Percentiles rank a stretch among this genome's conserved stretches.
These are phyloP conservation scores for Cydia fagiglandana DNA, from an alignment of 1,140 invertebrate genomes.

Conservation along the genomic window DNA sequence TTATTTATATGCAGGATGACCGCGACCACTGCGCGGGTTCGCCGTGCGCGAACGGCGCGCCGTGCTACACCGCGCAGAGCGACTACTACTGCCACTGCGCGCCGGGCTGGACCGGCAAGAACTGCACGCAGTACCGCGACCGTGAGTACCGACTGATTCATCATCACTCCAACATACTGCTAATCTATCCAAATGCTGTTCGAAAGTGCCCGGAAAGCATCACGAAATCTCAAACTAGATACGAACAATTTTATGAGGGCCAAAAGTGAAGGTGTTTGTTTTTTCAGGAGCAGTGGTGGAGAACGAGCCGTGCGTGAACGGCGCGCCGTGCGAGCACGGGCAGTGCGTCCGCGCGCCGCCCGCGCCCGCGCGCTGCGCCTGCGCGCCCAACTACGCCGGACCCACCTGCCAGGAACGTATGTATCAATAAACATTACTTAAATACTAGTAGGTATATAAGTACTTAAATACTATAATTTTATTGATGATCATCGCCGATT, in stretches of 20 bases:
- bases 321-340: conserved; percentile 80
- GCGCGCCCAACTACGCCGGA: conserved; percentile 87
- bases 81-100: conserved; percentile 96
- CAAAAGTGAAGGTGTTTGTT: conserved; percentile 23
- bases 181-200: conserved; percentile 65
- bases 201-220: too few relatives aligned
- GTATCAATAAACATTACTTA: not conserved
- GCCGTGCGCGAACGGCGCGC: conserved; percentile 88
- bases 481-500: too few relatives aligned
- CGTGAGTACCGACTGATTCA: conserved; percentile 44
- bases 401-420: conserved; percentile 81
- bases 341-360: conserved; percentile 82
- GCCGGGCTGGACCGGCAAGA: conserved; percentile 91
- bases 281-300: conserved; percentile 83
- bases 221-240: too few relatives aligned
- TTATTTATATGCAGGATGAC: conserved; percentile 82
- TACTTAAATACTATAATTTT: too few relatives aligned
- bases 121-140: conserved; percentile 86
- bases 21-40: conserved; percentile 90
- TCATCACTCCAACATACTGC: conserved; percentile 75
- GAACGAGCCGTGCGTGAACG: conserved; percentile 86
- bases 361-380: conserved; percentile 84
- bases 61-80: conserved; percentile 90
- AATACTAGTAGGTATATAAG: too few relatives aligned
- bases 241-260: not conserved